These are phyloP conservation scores for Danionella dracula DNA, from an alignment of 2,797 vertebrate genomes.

Conservation along the genomic window DNA sequence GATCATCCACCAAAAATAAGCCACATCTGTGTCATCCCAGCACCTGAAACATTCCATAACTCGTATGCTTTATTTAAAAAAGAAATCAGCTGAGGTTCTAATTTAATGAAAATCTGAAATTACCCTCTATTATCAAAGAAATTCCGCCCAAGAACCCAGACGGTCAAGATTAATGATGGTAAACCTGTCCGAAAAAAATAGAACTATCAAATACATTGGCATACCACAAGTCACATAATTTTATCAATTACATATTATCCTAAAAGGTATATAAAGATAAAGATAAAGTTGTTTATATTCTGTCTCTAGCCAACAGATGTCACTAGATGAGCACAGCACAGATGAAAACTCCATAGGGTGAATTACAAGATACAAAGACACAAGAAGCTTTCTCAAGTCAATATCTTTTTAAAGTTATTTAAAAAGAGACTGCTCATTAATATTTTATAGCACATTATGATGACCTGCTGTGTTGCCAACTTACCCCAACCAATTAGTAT, in stretches of 20 bases:
- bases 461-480: too few species aligned
- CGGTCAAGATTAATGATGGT: constrained; percentile 67
- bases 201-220: too few species aligned
- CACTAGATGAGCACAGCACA: too few species aligned
- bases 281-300: too few species aligned
- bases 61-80: neutral
- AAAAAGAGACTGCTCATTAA: too few species aligned
- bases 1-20: constrained; percentile 83
- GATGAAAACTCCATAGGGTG: too few species aligned
- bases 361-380: too few species aligned
- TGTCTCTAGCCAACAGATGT: too few species aligned
- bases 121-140: constrained; percentile 78
- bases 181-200: constrained; percentile 59
- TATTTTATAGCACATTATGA: too few species aligned
- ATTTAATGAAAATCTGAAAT: neutral
- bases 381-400: too few species aligned
- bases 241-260: neutral
- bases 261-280: neutral
- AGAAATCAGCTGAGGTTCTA: neutral
- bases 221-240: too few species aligned
- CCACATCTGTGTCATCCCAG: constrained; percentile 82
- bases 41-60: constrained; percentile 61
- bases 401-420: too few species aligned
- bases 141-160: constrained; percentile 78
- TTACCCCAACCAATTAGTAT: constrained; percentile 83